Evolutionary conservation across 2,113 vertebrate genomes (phyloP).

Genomic region (Thinocorus orbignyianus): DNA sequence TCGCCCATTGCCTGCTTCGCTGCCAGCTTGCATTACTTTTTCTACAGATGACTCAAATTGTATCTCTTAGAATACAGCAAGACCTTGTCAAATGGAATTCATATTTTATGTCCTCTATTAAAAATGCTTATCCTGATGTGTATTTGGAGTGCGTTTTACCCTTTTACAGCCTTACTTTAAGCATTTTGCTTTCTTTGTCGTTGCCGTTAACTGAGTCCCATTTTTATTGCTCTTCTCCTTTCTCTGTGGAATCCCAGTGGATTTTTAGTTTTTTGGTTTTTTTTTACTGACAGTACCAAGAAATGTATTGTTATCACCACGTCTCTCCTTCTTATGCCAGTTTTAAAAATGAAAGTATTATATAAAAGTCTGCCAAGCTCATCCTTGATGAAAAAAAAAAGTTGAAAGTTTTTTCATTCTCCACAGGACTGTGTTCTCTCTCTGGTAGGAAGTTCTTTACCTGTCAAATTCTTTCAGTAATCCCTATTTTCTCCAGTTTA

Average conservation of each 20-base stretch:
- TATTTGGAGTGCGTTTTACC: not conserved
- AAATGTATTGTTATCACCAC: not conserved
- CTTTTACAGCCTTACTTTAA: not conserved
- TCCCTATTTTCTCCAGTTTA: conserved; percentile 7
- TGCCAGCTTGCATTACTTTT: not conserved
- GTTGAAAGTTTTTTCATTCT: not conserved
- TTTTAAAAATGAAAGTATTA: not conserved
- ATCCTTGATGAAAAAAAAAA: not conserved
- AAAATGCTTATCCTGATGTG: not conserved
- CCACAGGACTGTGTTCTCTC: not conserved
- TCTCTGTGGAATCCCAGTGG: not conserved
- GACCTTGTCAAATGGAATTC: not conserved
- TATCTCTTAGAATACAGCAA: not conserved
- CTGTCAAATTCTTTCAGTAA: conserved; percentile 9
- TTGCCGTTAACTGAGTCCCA: not conserved
- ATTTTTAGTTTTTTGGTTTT: not conserved
- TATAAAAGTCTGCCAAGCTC: not conserved
- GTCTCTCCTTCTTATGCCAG: not conserved
- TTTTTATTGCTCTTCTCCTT: not conserved
- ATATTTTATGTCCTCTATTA: not conserved
- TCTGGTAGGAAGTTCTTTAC: not conserved
- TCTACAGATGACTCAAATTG: not conserved
- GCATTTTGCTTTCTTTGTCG: not conserved
- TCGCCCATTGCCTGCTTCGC: not conserved
- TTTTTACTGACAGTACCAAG: not conserved